phyloP scores from a whole-genome alignment of 2,797 vertebrate genomes.

The Pitangus sulphuratus region DNA sequence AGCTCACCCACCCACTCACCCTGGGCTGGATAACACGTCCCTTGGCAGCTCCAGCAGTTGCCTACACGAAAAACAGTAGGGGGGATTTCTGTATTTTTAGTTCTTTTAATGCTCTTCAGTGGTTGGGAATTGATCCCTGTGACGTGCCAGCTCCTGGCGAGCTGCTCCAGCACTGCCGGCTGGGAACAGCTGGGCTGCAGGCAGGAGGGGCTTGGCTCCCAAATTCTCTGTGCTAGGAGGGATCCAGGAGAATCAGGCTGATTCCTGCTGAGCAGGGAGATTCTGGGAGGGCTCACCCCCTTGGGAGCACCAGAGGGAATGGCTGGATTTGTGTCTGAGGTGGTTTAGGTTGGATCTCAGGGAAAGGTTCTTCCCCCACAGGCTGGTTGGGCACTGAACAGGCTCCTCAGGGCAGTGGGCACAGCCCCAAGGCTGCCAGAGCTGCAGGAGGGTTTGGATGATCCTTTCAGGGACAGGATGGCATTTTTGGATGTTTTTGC shows the following conservation, averaged over 20 bases:
- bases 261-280: not conserved
- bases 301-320: not conserved
- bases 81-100: not conserved
- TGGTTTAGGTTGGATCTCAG: not conserved
- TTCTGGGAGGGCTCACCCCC: not conserved
- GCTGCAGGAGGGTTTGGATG: not conserved
- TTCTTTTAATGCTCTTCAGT: not conserved
- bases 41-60: not conserved
- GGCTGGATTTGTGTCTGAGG: not conserved
- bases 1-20: not conserved
- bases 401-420: not conserved
- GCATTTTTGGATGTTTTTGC: not conserved
- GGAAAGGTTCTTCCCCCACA: not conserved
- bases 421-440: not conserved
- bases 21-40: not conserved
- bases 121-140: not conserved
- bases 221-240: not conserved
- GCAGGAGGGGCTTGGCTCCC: not conserved
- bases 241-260: not conserved
- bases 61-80: not conserved
- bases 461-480: not conserved
- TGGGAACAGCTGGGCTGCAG: not conserved
- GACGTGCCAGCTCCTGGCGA: not conserved
- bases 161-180: accelerated
- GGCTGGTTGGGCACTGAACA: not conserved